These are phyloP conservation scores for Archivesica marissinica DNA, from an alignment of 1,140 invertebrate species.

Conservation along the genomic window DNA sequence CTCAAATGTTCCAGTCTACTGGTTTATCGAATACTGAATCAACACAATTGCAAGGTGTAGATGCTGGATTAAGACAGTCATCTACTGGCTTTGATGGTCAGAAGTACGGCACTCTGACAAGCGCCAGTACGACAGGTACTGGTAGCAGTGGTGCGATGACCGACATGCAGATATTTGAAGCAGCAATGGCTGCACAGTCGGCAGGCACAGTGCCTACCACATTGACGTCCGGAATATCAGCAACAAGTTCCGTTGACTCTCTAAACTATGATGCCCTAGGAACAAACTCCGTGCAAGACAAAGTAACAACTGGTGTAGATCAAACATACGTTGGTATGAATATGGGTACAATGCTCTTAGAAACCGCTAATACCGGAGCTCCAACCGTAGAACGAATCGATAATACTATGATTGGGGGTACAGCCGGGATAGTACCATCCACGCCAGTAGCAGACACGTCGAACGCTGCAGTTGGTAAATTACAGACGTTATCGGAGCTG, in stretches of 20 bases:
- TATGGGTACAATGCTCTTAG: neutral
- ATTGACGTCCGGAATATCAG: neutral
- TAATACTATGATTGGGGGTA: neutral
- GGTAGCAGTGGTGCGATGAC: neutral
- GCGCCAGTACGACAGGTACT: neutral
- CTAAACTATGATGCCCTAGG: neutral
- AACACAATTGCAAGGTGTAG: neutral
- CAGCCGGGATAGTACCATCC: neutral
- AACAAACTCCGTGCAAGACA: neutral
- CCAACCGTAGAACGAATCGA: neutral
- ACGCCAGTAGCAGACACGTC: neutral
- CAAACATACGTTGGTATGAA: neutral
- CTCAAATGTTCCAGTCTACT: too few relatives aligned
- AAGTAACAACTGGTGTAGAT: neutral
- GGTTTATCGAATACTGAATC: neutral
- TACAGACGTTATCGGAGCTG: too few relatives aligned
- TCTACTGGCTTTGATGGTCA: neutral
- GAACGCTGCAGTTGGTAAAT: too few relatives aligned
- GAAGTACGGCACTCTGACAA: too few relatives aligned
- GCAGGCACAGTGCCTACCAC: neutral
- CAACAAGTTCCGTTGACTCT: neutral
- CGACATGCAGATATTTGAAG: conserved; percentile 4
- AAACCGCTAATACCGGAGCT: neutral
- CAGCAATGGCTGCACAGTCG: neutral
- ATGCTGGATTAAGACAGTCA: neutral